A percentile compares a stretch with the other conserved stretches of the same genome.
Conservation (phyloP, 2,888 invertebrate genomes). For the Trissolcus japonicus region DNA sequence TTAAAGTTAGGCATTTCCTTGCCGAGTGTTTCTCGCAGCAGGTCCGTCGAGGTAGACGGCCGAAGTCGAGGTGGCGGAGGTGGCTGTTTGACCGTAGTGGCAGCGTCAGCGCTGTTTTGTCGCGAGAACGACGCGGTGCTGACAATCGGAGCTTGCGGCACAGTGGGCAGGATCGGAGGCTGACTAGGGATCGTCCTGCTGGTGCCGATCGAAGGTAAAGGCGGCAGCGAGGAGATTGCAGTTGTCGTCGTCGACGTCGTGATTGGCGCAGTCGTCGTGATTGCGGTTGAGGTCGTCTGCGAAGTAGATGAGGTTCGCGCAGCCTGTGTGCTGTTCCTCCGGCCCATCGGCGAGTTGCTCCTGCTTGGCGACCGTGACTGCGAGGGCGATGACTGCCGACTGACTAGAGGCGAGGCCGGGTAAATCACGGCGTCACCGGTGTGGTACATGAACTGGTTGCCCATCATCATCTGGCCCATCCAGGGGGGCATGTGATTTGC, state of each 20-base stretch:
- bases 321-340: slow-evolving; percentile 67
- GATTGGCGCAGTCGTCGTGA: slow-evolving; percentile 61
- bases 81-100: slow-evolving; percentile 64
- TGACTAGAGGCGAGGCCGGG: slow-evolving; percentile 84
- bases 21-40: slow-evolving; percentile 70
- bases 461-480: slow-evolving; percentile 73
- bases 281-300: slow-evolving; percentile 66
- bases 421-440: slow-evolving; percentile 70
- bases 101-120: slow-evolving; percentile 26
- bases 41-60: slow-evolving; percentile 67
- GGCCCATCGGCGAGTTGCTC: slow-evolving; percentile 71
- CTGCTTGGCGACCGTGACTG: slow-evolving; percentile 79
- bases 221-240: slow-evolving; percentile 66
- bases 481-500: slow-evolving; percentile 72
- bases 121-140: slow-evolving; percentile 45
- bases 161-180: slow-evolving; percentile 10
- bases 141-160: slow-evolving; percentile 3
- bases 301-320: slow-evolving; percentile 74
- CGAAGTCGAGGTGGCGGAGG: slow-evolving; percentile 71
- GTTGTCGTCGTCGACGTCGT: slow-evolving; percentile 67
- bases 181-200: slow-evolving; percentile 40
- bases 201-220: slow-evolving; percentile 61
- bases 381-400: slow-evolving; percentile 85
- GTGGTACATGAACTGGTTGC: slow-evolving; percentile 72
- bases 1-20: slow-evolving; percentile 75